Conservation (phyloP, 2,888 invertebrate species). For the Crepidodera aurea region DNA sequence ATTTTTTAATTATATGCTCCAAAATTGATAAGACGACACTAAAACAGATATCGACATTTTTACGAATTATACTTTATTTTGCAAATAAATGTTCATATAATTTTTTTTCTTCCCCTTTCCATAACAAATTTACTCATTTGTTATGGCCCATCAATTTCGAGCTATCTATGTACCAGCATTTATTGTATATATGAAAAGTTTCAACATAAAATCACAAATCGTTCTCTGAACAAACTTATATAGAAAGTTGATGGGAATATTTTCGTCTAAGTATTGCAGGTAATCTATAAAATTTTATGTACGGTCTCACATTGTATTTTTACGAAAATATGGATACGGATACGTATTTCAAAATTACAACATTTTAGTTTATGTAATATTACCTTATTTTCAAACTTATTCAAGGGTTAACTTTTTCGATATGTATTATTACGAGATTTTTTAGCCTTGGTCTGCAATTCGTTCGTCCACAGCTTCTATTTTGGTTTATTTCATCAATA, state of each 20-base stretch:
- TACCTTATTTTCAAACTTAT: no score
- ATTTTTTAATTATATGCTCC: no score
- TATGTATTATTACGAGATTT: no score
- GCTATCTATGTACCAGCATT: constrained; percentile 17
- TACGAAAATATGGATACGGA: constrained; percentile 1
- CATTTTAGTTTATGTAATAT: no score
- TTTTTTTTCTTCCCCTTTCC: not conserved
- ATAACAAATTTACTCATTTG: constrained; percentile 31
- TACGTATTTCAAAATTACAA: no score
- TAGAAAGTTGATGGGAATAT: constrained; percentile 22
- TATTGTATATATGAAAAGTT: constrained; percentile 27
- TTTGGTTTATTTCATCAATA: no score
- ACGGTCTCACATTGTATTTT: not conserved
- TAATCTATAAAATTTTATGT: constrained; percentile 11
- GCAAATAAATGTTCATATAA: not conserved
- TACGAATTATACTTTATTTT: no score
- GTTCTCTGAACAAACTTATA: constrained; percentile 18
- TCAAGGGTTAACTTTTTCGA: no score
- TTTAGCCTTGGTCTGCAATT: no score
- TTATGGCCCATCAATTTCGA: constrained; percentile 30
- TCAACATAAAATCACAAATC: constrained; percentile 27
- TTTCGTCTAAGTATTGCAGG: constrained; percentile 15
- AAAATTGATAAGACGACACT: no score
- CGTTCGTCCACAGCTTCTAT: no score
- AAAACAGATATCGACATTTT: no score